A percentile compares a stretch with the other conserved stretches of the same genome.
Conservation (phyloP, 1,140 invertebrate genomes). For the Megathymus violae region DNA sequence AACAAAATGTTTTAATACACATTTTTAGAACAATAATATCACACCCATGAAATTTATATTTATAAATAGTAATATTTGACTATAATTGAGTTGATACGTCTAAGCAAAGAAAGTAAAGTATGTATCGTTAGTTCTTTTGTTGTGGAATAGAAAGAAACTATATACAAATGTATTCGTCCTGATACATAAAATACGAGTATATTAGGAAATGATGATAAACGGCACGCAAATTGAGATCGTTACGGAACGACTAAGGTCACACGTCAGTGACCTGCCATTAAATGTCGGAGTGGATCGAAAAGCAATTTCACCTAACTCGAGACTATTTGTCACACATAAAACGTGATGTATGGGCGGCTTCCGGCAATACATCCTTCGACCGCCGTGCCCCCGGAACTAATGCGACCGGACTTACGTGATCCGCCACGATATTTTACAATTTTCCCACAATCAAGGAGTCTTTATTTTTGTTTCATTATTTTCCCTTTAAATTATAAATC, state of each 20-base stretch:
- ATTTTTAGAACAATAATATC: slow-evolving; percentile 3
- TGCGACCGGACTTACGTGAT: slow-evolving; percentile 30
- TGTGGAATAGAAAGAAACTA: background rate
- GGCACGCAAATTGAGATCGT: slow-evolving; percentile 69
- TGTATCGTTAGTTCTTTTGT: too few relatives aligned
- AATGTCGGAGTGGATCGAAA: slow-evolving; percentile 78
- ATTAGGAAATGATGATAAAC: background rate
- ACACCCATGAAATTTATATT: too few relatives aligned
- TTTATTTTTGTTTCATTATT: too few relatives aligned
- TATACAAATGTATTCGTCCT: background rate
- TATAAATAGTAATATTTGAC: too few relatives aligned
- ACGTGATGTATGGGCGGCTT: slow-evolving; percentile 70
- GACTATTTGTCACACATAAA: slow-evolving; percentile 81
- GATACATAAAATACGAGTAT: slow-evolving; percentile 26
- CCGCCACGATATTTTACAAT: slow-evolving; percentile 16
- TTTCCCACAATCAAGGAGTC: slow-evolving; percentile 2
- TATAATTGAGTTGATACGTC: too few relatives aligned
- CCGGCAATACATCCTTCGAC: slow-evolving; percentile 52
- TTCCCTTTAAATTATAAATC: too few relatives aligned
- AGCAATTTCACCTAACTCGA: slow-evolving; percentile 77
- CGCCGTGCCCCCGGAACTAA: slow-evolving; percentile 39
- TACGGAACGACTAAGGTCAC: slow-evolving; percentile 66
- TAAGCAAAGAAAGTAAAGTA: too few relatives aligned
- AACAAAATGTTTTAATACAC: slow-evolving; percentile 30
- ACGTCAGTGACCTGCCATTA: slow-evolving; percentile 75